Base-by-base conservation (phyloP, 1,140 invertebrate species). In the Zaprionus nigranus region DNA sequence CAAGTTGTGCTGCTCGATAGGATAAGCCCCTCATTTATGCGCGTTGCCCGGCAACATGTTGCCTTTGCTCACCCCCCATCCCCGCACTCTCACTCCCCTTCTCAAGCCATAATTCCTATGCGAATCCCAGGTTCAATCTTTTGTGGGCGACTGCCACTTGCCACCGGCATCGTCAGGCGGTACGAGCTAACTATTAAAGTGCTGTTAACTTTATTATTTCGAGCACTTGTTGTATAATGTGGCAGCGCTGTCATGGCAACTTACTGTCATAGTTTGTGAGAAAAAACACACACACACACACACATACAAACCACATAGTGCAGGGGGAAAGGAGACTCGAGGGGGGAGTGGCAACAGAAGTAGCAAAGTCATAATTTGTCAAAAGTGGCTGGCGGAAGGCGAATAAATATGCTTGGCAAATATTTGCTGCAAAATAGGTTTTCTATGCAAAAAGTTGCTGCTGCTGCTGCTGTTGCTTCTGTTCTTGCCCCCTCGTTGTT, bases 171-270 rank as follows among this genome's bases (percentile, higher is more conserved):
- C 20, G 28, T 46, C 17, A 38, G 79, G 81, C 67, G 63, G 61
- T 24, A n/a, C 70, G 66, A 78, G 68, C 81, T 73, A 88, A 88
- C 84, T 88, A 88, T 88, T 88, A 90, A 88, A 88, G 84, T 88
- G 84, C 84, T 88, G 84, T 88, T 88, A 88, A 88, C 84, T 88
- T 88, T 88, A 88, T 88, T 88, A 88, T 88, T 90, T 88, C 85
- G 84, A 88, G 85, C 81, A 88, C 85, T 88, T 88, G 81, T 88
- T 88, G 85, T 90, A 90, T 88, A 90, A 88, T 88, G 81, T 90
- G 84, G 81, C 84, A 75, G 49, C 40, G 84, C 78, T 88, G 84
- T 88, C 84, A 88, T 88, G 81, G 84, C 84, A 88, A 88, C 84
- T 88, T 90, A 62, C 58, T 72, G 65, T 68, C 61, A 84, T 90